phyloP scores from a whole-genome alignment of 2,888 invertebrate genomes.

The Stramonita haemastoma region DNA sequence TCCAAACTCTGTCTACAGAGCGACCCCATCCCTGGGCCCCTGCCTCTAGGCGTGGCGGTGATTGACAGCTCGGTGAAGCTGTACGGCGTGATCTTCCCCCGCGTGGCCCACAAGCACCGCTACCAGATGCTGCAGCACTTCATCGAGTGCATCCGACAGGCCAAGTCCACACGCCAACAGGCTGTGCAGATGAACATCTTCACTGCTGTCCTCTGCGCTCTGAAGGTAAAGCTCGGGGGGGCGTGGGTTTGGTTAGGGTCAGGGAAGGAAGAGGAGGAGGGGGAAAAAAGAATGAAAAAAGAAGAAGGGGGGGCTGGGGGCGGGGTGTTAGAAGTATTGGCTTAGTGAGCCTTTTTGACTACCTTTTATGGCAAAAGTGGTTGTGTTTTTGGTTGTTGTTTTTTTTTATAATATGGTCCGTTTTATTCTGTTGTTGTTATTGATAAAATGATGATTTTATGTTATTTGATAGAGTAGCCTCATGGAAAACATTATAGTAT shows the following conservation, averaged over 20 bases:
- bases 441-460: neutral
- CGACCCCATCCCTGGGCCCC: conserved; percentile 77
- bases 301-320: no score
- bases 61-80: conserved; percentile 95
- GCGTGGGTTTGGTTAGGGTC: neutral
- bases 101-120: conserved; percentile 94
- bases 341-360: neutral
- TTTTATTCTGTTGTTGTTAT: neutral
- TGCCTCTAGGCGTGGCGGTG: conserved; percentile 96
- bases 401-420: neutral
- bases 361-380: neutral
- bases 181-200: conserved; percentile 97
- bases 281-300: neutral
- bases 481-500: no score
- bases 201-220: conserved; percentile 92
- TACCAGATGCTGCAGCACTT: conserved; percentile 99
- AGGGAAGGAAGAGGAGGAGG: neutral
- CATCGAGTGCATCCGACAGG: conserved; percentile 91
- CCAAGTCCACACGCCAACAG: conserved; percentile 94
- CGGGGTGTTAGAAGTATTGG: neutral
- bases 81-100: conserved; percentile 95
- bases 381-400: neutral
- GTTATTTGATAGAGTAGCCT: no score
- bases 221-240: conserved; percentile 81
- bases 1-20: conserved; percentile 58